phyloP scores from a whole-genome alignment of 2,888 invertebrate species.

The Phengaris arion region DNA sequence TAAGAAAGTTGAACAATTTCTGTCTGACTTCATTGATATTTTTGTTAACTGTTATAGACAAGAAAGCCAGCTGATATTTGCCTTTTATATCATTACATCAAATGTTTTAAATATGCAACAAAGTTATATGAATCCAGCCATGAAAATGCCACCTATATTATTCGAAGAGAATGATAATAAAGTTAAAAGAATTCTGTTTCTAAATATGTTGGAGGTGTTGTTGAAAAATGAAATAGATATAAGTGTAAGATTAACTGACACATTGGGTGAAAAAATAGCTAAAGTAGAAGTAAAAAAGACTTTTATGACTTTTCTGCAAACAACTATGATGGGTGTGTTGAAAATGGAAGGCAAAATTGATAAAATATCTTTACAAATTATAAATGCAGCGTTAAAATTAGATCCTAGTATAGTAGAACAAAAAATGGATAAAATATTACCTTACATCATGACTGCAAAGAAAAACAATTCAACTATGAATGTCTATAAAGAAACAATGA shows the following conservation, averaged over 20 bases:
- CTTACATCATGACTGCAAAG: constrained; percentile 61
- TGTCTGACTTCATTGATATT: constrained; percentile 61
- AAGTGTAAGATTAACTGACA: constrained; percentile 60
- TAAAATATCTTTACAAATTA: constrained; percentile 58
- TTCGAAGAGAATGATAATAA: constrained; percentile 58
- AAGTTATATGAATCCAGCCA: constrained; percentile 59
- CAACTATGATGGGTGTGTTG: constrained; percentile 60
- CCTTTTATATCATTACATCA: constrained; percentile 63
- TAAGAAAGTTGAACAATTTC: constrained; percentile 50
- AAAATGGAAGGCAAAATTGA: constrained; percentile 64
- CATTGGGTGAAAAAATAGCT: constrained; percentile 59
- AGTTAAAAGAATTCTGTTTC: constrained; percentile 58
- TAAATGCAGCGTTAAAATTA: constrained; percentile 61
- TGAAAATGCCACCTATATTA: constrained; percentile 52
- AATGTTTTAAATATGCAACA: constrained; percentile 61
- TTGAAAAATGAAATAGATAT: constrained; percentile 65
- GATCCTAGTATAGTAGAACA: constrained; percentile 69
- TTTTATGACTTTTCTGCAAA: constrained; percentile 62
- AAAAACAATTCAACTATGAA: constrained; percentile 51
- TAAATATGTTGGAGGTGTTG: constrained; percentile 61
- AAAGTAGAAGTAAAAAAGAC: constrained; percentile 67
- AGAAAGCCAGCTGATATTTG: constrained; percentile 65
- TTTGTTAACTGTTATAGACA: constrained; percentile 61
- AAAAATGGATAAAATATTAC: constrained; percentile 59
- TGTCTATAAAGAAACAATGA: constrained; percentile 60